Evolutionary conservation across 2,888 invertebrate genomes (phyloP).

Genomic region (Lagria hirta): DNA sequence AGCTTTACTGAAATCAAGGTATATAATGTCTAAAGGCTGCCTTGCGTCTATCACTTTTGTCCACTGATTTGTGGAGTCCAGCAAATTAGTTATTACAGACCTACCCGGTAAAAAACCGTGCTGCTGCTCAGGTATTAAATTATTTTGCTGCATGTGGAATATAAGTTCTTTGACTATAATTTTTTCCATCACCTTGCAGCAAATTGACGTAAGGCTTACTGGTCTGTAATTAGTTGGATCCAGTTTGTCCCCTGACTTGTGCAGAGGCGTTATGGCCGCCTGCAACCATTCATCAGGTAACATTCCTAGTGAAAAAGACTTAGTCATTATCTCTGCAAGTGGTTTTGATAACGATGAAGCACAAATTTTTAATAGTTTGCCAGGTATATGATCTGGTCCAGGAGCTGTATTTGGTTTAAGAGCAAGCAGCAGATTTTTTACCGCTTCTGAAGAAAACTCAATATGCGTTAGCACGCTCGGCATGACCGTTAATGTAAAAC

Average conservation of each 20-base stretch:
- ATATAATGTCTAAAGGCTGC: conserved; percentile 2
- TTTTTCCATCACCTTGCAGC: conserved; percentile 5
- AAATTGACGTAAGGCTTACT: conserved; percentile 1
- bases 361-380: conserved; percentile 4
- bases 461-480: neutral
- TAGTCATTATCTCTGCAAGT: no score
- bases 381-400: conserved; percentile 4
- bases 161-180: conserved; percentile 6
- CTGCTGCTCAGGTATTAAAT: conserved; percentile 5
- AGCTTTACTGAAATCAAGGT: conserved; percentile 4
- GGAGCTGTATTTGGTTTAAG: conserved; percentile 2
- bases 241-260: conserved; percentile 6
- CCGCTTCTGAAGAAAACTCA: conserved; percentile 1
- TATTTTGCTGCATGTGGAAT: conserved; percentile 1
- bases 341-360: conserved; percentile 3
- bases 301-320: no score
- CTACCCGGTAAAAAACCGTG: conserved; percentile 7
- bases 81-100: conserved; percentile 3
- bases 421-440: conserved; percentile 3
- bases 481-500: neutral
- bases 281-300: conserved; percentile 3
- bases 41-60: conserved; percentile 1
- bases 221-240: conserved; percentile 6
- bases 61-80: conserved; percentile 5
- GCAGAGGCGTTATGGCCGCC: conserved; percentile 3